phyloP scores from a whole-genome alignment of 1,140 invertebrate species.

The Hestina assimilis region DNA sequence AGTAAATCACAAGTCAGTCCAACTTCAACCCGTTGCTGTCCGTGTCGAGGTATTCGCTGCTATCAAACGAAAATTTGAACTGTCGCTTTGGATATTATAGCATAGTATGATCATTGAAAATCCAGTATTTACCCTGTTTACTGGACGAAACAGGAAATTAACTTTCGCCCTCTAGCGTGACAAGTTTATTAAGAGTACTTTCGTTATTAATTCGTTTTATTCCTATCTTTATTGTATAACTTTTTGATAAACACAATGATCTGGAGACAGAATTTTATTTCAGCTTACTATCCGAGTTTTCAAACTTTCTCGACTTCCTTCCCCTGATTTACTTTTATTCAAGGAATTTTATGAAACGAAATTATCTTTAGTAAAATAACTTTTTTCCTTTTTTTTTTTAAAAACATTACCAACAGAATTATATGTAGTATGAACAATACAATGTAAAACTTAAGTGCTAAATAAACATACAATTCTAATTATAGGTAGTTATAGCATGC shows the following conservation, averaged over 20 bases:
- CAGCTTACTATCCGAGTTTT: not conserved
- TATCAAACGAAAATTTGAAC: too few species aligned
- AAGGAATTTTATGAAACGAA: not conserved
- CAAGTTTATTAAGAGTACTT: slow-evolving; percentile 72
- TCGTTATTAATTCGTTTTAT: slow-evolving; percentile 53
- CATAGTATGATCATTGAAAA: slow-evolving; percentile 12
- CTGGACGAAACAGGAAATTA: slow-evolving; percentile 70
- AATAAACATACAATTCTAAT: too few species aligned
- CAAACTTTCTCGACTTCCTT: not conserved
- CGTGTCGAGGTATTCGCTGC: too few species aligned
- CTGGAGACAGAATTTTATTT: not conserved
- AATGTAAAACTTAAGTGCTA: too few species aligned
- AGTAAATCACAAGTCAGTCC: too few species aligned
- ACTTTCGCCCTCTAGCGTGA: slow-evolving; percentile 64
- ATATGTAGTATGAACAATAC: too few species aligned
- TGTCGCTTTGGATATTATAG: slow-evolving; percentile 5
- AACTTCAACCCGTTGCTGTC: too few species aligned
- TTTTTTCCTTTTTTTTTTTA: too few species aligned
- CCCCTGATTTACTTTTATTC: not conserved
- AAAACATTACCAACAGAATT: too few species aligned
- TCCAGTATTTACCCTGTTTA: slow-evolving; percentile 25
- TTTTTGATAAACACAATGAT: slow-evolving; percentile 26
- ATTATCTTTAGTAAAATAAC: too few species aligned
- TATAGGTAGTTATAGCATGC: too few species aligned
- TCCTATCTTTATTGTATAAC: slow-evolving; percentile 39